phyloP scores from a whole-genome alignment of 2,797 vertebrate species.

The Telmatherina bonti region DNA sequence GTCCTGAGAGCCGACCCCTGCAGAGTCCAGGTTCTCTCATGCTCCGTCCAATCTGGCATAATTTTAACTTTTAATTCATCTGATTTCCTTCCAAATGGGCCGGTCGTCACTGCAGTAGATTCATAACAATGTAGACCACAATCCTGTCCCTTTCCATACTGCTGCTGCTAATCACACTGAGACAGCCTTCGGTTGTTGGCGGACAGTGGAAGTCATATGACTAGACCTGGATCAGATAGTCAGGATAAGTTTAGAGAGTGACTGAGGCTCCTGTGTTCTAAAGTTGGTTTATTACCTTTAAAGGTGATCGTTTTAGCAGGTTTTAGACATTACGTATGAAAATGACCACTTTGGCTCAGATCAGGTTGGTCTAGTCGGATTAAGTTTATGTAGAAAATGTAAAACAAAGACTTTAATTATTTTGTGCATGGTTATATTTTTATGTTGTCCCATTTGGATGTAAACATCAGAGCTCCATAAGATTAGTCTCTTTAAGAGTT shows the following conservation, averaged over 20 bases:
- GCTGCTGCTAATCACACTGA: slow-evolving; percentile 29
- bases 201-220: neutral
- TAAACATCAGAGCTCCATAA: neutral
- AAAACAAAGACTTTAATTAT: neutral
- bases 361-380: slow-evolving; percentile 25
- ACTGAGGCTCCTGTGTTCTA: neutral
- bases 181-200: neutral
- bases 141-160: neutral
- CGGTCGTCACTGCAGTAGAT: slow-evolving; percentile 24
- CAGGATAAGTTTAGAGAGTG: neutral
- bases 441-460: slow-evolving; percentile 5
- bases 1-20: slow-evolving; percentile 54
- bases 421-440: neutral
- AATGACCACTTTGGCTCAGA: slow-evolving; percentile 19
- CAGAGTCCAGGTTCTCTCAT: slow-evolving; percentile 68
- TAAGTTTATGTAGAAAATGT: neutral
- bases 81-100: slow-evolving; percentile 12
- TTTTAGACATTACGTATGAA: no score
- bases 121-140: slow-evolving; percentile 30
- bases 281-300: neutral
- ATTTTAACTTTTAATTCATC: slow-evolving; percentile 35
- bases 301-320: neutral
- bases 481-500: no score
- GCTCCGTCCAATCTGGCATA: slow-evolving; percentile 34
- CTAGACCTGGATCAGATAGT: slow-evolving; percentile 39